A percentile compares a stretch with the other conserved stretches of the same genome.
These are phyloP conservation scores for Tichodroma muraria DNA, from an alignment of 2,113 vertebrate species.

Conservation along the genomic window DNA sequence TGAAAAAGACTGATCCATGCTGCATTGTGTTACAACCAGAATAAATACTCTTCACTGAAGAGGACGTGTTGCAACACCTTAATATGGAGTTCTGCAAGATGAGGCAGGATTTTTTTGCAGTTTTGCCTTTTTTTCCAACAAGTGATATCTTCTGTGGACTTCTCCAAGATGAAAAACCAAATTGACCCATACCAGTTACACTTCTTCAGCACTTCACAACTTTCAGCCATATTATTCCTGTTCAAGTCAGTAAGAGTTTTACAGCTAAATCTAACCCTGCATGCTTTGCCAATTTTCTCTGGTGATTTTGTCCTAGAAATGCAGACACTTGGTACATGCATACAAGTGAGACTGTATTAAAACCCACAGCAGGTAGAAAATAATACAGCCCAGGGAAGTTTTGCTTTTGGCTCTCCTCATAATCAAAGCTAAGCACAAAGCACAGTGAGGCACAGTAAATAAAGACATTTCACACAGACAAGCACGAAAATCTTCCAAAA, in stretches of 20 bases:
- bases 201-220: not conserved
- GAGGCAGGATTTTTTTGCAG: fast-evolving
- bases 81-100: not conserved
- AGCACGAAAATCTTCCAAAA: not conserved
- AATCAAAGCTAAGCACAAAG: slow-evolving; percentile 2
- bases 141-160: not conserved
- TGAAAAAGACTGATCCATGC: not conserved
- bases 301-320: not conserved
- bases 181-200: not conserved
- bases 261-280: not conserved
- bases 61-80: not conserved
- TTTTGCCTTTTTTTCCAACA: not conserved
- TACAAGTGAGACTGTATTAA: not conserved
- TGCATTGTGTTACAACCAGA: not conserved
- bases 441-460: slow-evolving; percentile 15
- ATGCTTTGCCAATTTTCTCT: not conserved
- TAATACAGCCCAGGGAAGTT: not conserved
- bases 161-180: not conserved
- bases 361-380: slow-evolving; percentile 48
- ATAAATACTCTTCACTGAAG: not conserved
- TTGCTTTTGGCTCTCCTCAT: not conserved
- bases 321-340: not conserved
- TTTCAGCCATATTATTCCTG: not conserved
- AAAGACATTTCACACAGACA: slow-evolving; percentile 41
- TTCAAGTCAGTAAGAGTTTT: not conserved